Evolutionary conservation across 2,888 invertebrate species (phyloP).

Genomic region (Matsumyia berberina): DNA sequence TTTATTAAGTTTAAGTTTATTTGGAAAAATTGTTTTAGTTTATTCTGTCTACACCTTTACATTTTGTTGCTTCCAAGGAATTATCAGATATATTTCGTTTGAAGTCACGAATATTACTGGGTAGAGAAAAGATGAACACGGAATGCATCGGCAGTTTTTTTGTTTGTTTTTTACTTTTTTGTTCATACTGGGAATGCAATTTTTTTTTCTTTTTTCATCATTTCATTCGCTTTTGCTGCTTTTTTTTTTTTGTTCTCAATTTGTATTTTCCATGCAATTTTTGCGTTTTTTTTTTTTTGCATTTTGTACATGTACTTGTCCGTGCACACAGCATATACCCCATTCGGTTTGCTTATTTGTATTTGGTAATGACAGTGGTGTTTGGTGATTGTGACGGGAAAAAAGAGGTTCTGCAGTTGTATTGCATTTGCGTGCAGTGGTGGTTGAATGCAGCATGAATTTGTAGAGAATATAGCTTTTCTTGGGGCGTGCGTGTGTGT

Average conservation of each 20-base stretch:
- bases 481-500: background rate
- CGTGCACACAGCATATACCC: conserved; percentile 21
- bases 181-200: conserved; percentile 70
- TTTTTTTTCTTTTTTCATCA: conserved; percentile 48
- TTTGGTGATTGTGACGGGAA: background rate
- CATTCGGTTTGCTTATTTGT: conserved; percentile 1
- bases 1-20: background rate
- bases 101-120: conserved; percentile 76
- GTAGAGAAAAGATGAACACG: conserved; percentile 76
- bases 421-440: conserved; percentile 67
- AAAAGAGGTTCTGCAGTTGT: conserved; percentile 48
- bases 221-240: conserved; percentile 3
- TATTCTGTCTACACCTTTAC: conserved; percentile 18
- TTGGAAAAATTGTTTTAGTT: conserved; percentile 2
- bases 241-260: conserved; percentile 43
- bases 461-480: conserved; percentile 25
- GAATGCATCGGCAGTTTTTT: conserved; percentile 73
- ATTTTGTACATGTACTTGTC: conserved; percentile 32
- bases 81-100: conserved; percentile 64
- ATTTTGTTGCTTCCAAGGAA: conserved; percentile 17
- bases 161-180: conserved; percentile 45
- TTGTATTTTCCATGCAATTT: conserved; percentile 71
- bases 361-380: conserved; percentile 37
- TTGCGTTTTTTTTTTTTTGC: conserved; percentile 32
- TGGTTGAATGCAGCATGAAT: conserved; percentile 23